Evolutionary conservation across 2,113 vertebrate species (phyloP).

Genomic region (Aythya baeri): DNA sequence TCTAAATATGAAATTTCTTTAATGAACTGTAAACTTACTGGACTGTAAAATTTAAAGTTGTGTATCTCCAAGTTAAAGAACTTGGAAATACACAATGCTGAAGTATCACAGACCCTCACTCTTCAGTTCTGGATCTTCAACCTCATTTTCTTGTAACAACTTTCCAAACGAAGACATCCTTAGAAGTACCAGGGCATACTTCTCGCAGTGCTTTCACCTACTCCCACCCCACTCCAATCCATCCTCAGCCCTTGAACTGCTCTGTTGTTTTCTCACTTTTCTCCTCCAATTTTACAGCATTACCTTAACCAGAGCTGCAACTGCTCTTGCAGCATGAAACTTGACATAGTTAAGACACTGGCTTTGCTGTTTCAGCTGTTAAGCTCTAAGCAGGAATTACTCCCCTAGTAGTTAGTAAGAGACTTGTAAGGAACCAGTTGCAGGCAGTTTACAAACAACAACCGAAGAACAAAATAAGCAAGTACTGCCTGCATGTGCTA

Average conservation of each 20-base stretch:
- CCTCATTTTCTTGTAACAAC: background rate
- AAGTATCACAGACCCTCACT: background rate
- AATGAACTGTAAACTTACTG: background rate
- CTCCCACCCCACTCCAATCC: background rate
- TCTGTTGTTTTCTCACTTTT: background rate
- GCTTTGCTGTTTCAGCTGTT: background rate
- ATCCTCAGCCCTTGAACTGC: background rate
- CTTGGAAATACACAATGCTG: background rate
- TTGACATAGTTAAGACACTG: background rate
- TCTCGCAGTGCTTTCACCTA: background rate
- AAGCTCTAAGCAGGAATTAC: background rate
- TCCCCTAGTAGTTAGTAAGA: background rate
- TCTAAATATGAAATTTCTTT: background rate
- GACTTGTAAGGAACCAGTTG: background rate
- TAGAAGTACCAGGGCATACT: background rate
- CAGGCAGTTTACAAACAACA: background rate
- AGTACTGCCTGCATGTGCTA: fast-evolving
- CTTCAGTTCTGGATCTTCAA: background rate
- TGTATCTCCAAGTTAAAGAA: background rate
- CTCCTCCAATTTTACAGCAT: background rate
- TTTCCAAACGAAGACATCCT: background rate
- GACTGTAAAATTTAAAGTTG: background rate
- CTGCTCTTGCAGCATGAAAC: background rate
- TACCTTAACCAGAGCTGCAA: background rate
- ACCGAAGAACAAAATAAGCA: background rate